Base-by-base conservation (phyloP, 2,113 vertebrate species). In the Cynopterus brachyotis region DNA sequence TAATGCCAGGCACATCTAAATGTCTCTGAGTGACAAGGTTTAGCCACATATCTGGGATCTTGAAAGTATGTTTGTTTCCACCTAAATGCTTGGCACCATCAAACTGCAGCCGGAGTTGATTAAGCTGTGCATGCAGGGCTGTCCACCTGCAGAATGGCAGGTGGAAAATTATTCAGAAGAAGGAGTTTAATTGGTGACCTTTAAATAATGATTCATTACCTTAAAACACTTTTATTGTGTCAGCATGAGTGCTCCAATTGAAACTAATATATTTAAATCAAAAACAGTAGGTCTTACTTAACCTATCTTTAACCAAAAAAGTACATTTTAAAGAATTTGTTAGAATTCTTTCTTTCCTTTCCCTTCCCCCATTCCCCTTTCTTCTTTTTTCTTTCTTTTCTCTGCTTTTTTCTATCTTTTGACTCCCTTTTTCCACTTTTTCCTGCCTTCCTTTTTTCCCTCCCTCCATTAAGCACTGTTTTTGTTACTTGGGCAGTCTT, bases 251-350 rank as follows among this genome's bases (percentile, higher is more conserved):
- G 76, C 85, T 86, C 92, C 94, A 69, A 89, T 53, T 97, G 95
- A 97, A 97, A 97, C 86, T 97, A 98, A 97, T 94, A 91, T 97
- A 97, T 98, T 97, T 98, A 97, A 98, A 97, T 97, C 83, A 97
- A 97, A 97, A 97, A 82, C 97, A 96, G 95, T 97, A 96, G 88
- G 89, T 80, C 78, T 96, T 94, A 96, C 85, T 95, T 96, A 97
- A 97, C 72, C 79, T 97, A 94, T 80, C 70, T 95, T 91, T 78
- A 96, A 96, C 82, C 66, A 96, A 96, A 97, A 96, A 78, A 72
- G 24, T n/a, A 92, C 22, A 17, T 92, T 60, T 90, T 86, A 80
- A 82, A 88, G 15, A 83, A 84, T 93, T 91, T 87, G 73, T 75
- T 92, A 42, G 15, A 59, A 72, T 70, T 82, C 28, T 88, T 94